Evolutionary conservation across 1,140 invertebrate species (phyloP).

Genomic region (Saccostrea glomerata): DNA sequence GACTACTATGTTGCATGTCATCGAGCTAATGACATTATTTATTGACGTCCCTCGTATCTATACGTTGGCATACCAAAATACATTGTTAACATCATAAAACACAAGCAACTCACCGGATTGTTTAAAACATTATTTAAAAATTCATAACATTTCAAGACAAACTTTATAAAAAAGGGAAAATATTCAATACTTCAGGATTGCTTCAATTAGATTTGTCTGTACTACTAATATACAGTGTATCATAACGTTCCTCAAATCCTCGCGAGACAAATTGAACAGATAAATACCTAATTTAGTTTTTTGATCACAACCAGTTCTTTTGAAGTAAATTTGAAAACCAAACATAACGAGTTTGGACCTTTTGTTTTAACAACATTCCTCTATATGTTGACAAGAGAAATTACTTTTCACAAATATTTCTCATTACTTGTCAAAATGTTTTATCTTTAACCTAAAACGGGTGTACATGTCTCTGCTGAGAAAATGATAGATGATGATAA

Average conservation of each 20-base stretch:
- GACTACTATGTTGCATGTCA: too few relatives aligned
- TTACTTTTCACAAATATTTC: constrained; percentile 12
- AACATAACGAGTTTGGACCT: not conserved
- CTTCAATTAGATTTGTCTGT: too few relatives aligned
- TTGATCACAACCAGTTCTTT: not conserved
- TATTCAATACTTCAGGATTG: too few relatives aligned
- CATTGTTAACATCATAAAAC: too few relatives aligned
- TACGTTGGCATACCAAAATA: too few relatives aligned
- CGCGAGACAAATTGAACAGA: not conserved
- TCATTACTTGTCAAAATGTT: not conserved
- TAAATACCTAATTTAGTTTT: not conserved
- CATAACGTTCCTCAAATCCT: not conserved
- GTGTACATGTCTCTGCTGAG: not conserved
- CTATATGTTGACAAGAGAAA: not conserved
- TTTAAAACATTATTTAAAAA: too few relatives aligned
- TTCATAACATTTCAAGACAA: too few relatives aligned
- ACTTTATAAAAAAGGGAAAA: too few relatives aligned
- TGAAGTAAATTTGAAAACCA: not conserved
- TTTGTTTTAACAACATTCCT: not conserved
- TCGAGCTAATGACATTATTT: too few relatives aligned
- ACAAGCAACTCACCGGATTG: too few relatives aligned
- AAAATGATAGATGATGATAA: constrained; percentile 36
- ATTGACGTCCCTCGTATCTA: too few relatives aligned
- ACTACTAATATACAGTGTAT: too few relatives aligned
- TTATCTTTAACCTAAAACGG: not conserved